Base-by-base conservation (phyloP, 2,113 vertebrate genomes). In the Pipa parva region DNA sequence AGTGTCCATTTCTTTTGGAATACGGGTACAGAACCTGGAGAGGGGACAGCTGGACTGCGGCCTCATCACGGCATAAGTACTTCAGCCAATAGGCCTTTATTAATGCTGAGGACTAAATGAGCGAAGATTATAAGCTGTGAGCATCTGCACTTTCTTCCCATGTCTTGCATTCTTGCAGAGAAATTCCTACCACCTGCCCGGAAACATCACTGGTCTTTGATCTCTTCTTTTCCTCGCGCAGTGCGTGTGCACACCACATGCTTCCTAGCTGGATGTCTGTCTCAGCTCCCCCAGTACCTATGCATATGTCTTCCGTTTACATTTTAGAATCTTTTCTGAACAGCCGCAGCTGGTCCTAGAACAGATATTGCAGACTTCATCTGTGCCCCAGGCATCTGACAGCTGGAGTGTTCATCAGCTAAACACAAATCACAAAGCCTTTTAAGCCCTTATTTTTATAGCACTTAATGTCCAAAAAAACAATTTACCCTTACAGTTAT, bases 401-500 rank as follows among this genome's bases (percentile, higher is more conserved):
- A 70, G 66, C 66, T 70, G 66, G 57, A 70, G 66, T 36, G 25
- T 70, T 70, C 57, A 48, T 58, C 58, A 54, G 58, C 56, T 70
- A 39, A 70, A 70, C 58, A 70, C 66, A 70, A 70, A 70, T 70
- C 66, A 70, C 66, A 54, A 59, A 49, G 66, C 60, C 66, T 70
- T 70, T 52, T 50, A 49, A 59, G 66, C 57, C 57, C 39, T 54
- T 58, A 70, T 60, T 60, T 70, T 70, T 61, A 70, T 70, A 61
- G 54, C 58, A 61, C 25, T 45, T 61, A 61, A 31, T n/a, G 39
- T 49, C 20, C 36, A 29, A 67, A n/a, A n/a, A n/a, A 49, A 31
- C 65, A 49, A 52, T 48, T 50, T 60, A 42, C 51, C 60, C 59
- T 25, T 10, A 57, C n/a, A 29, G 57, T 22, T 49, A 49, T 59